Base-by-base conservation (phyloP, 2,888 invertebrate genomes). In the Anodontia alba region DNA sequence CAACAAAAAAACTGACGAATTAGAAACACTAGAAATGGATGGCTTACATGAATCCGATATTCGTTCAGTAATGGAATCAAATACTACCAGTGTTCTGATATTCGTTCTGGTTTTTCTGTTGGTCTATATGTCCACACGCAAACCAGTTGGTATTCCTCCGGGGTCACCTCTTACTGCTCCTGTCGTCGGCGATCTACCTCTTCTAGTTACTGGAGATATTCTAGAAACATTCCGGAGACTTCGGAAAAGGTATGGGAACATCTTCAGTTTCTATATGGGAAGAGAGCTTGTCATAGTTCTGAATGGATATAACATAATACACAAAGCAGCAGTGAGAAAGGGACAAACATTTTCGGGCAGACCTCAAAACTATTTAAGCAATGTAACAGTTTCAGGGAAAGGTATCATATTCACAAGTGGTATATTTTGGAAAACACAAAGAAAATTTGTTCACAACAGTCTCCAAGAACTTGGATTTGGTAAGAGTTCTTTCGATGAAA, bases 381-480 rank as follows among this genome's bases (percentile, higher is more conserved):
- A 43, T 31, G 43, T 31, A 20, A 46, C 15, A 2, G 46, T 8
- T 3, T 7, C 8, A 20, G 42, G 36, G 12, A 51, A 36, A 43
- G 81, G 81, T 38, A 66, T 74, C 33, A 15, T 70, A 23, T 33
- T 38, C n/a, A 62, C 72, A 8, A 23, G 51, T 1, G 80, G 80
- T 15, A n/a, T 54, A 0, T 49, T 83, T 23, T 88, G 87, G 88
- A 83, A 76, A 51, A 73, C 71, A 26, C 82, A 86, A 8, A 72
- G 87, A 31, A 71, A 73, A 36, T 84, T 81, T 67, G 57, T 78
- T 15, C 67, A 88, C 33, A 67, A 73, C 17, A 62, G 74, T 10
- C 71, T 88, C 15, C 43, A 80, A 33, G 79, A 88, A 8, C 15
- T 54, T 54, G 54, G 54, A 29, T 78, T 88, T 26, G 85, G 85